Evolutionary conservation across 2,797 vertebrate species (phyloP), one percentile per base, ranked within the genome.

Genomic region (Borostomias antarcticus): DNA sequence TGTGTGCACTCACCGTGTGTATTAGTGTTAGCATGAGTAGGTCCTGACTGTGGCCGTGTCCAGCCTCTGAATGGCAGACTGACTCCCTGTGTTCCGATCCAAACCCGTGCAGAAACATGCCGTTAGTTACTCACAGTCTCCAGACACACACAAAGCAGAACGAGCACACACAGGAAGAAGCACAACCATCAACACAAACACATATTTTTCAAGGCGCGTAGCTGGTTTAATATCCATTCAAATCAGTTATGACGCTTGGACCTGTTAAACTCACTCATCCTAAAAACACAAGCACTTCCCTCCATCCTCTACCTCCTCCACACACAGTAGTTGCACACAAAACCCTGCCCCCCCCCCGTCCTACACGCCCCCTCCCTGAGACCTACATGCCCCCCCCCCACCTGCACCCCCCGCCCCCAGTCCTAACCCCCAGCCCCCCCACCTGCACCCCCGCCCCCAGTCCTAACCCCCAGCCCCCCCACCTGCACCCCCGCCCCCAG

Each of bases 1-100:
- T 0, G 71, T 64, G 70, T 32, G 40, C n/a, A 72, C 89, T 91
- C 86, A 91, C 89, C 87, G 82, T 87, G 19, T 32, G 35, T 26
- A 53, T 33, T 84, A 75, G 83, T 88, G 90, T 95, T 95, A 99
- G 93, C 96, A 99, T 89, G 97, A 99, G 93, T 98, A 98, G 82
- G 97, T 98, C 93, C 97, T 95, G 93, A 99, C 94, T 75, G 96
- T 93, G 78, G 95, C 94, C 77, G 96, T 93, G 85, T 99, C 97
- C 95, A 98, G 89, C 92, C 96, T 95, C 94, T 96, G 96, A 86
- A 95, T 89, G 84, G 91, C 93, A 87, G 95, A 94, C 88, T 95
- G 91, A 90, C 86, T 92, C 88, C 95, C 96, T 97, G 93, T 63
- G 86, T 83, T 76, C 72, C 85, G 89, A 81, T 88, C 82, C 90